Evolutionary conservation across 2,888 invertebrate genomes (phyloP), one percentile per base, ranked within the genome.

Genomic region (Standfussiana lucernea): DNA sequence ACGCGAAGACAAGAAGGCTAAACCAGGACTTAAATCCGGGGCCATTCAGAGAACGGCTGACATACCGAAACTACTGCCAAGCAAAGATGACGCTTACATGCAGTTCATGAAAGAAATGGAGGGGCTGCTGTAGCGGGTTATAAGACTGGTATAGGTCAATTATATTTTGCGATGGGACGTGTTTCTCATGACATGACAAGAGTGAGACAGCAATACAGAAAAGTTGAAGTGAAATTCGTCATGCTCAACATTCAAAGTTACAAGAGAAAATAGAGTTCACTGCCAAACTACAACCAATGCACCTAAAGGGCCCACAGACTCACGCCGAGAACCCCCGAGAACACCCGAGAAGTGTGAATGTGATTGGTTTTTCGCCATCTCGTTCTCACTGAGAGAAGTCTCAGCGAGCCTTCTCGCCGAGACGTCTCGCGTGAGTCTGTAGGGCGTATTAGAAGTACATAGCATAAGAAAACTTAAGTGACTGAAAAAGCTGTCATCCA

Each of bases 81-180:
- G 98, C 77, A 99, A 99, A 93, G 99, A 99, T 93, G 99, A 99
- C 93, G 99, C 99, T 21, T 99, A 99, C 91, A 98, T 99, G 97
- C 99, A 99, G 94, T 99, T 99, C 93, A 99, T 99, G 99, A 98
- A 98, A 93, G 99, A 99, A 97, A 99, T 99, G 99, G 98, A 99
- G 92, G 99, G 98, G 70, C 96, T 99, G 45, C 97, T 99, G 93
- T 99, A 97, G 68, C 61, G 56, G 37, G 53, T 15, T 62, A 37
- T n/a, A 76, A 73, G 83, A 83, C 86, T 80, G 53, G 35, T 77
- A 35, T 80, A 73, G 40, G 75, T 75, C 56, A 75, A 75, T 80
- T 62, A 10, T 47, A 64, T 42, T 18, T 50, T 42, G 73, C n/a
- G 18, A 61, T 21, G 62, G 56, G 37, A 18, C 42, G 28, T 24